phyloP scores from a whole-genome alignment of 2,113 vertebrate genomes.

The Alethe castanea region DNA sequence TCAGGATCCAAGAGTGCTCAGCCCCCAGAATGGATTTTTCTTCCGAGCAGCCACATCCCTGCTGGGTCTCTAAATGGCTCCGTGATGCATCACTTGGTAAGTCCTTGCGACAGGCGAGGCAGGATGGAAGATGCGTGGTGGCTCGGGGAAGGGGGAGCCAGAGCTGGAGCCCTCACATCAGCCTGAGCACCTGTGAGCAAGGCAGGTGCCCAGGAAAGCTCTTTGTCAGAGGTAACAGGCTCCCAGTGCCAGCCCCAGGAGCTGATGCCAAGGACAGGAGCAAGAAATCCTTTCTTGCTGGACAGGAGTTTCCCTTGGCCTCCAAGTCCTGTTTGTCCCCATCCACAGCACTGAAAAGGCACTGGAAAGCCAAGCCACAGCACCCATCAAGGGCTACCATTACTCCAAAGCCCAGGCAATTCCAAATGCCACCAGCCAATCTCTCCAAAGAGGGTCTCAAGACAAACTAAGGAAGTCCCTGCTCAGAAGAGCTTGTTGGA shows the following conservation, averaged over 20 bases:
- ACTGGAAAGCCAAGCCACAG: not conserved
- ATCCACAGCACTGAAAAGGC: fast-evolving
- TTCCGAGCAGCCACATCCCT: conserved; percentile 12
- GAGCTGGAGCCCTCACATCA: not conserved
- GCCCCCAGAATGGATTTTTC: conserved; percentile 27
- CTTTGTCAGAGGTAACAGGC: not conserved
- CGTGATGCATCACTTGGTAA: not conserved
- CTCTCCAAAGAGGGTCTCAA: not conserved
- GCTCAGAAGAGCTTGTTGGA: not conserved
- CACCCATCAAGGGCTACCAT: not conserved
- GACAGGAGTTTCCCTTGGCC: not conserved
- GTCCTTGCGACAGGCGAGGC: conserved; percentile 26
- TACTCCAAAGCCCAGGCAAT: not conserved
- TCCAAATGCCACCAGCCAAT: not conserved
- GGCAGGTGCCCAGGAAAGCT: not conserved
- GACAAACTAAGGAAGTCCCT: not conserved
- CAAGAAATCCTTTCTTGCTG: fast-evolving
- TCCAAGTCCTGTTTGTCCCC: not conserved
- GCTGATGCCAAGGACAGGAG: not conserved
- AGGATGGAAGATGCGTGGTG: not conserved
- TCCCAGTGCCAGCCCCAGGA: not conserved
- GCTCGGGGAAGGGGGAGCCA: not conserved
- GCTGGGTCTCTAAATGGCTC: conserved; percentile 16
- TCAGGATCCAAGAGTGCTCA: conserved; percentile 4
- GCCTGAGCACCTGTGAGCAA: not conserved